Percentiles rank a stretch among this genome's conserved stretches.
Evolutionary conservation across 2,113 vertebrate genomes (phyloP).

Genomic region (Caretta caretta): DNA sequence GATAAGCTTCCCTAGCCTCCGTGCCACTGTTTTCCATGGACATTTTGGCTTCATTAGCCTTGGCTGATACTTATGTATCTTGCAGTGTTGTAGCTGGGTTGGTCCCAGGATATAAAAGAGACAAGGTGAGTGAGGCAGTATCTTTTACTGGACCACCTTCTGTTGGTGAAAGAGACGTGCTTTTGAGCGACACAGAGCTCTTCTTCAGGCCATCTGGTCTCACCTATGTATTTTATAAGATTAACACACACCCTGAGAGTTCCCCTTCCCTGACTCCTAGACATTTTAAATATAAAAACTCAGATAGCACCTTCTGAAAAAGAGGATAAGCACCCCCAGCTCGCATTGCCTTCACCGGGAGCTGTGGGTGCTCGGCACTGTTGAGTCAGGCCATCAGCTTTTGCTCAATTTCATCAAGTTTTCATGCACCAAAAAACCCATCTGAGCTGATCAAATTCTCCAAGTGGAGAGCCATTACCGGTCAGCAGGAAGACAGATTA

Average conservation of each 20-base stretch:
- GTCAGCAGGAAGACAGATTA: background rate
- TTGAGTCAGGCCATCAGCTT: background rate
- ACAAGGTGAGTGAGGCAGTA: background rate
- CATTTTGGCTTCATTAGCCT: background rate
- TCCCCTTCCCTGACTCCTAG: constrained; percentile 3
- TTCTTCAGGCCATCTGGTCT: background rate
- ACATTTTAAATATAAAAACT: background rate
- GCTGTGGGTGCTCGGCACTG: background rate
- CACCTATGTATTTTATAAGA: background rate
- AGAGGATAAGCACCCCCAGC: background rate
- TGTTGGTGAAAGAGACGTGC: background rate
- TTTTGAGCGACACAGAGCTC: background rate
- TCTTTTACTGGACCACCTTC: background rate
- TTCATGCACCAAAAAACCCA: background rate
- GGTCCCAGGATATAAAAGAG: background rate
- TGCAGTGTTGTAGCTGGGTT: background rate
- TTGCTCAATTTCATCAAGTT: background rate
- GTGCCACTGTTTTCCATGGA: constrained; percentile 44
- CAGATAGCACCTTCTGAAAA: background rate
- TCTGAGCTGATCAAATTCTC: background rate
- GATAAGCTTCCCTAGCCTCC: background rate
- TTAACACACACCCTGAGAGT: background rate
- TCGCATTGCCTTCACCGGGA: background rate
- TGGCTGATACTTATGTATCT: background rate
- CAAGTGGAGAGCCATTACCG: background rate